These are phyloP conservation scores for Aricia artaxerxes DNA, from an alignment of 2,888 invertebrate species.

Conservation along the genomic window DNA sequence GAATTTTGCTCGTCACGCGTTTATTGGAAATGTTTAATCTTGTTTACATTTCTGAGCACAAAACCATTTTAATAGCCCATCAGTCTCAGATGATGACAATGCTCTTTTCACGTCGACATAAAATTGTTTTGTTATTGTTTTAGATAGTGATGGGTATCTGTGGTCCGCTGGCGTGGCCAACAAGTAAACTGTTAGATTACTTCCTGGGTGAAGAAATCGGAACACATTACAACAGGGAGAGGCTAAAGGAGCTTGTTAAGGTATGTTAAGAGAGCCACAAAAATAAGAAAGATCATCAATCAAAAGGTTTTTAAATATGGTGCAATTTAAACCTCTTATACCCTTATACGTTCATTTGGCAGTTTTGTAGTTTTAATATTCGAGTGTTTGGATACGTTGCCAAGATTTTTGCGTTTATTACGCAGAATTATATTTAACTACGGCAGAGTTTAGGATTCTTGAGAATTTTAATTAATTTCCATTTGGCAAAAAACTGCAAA, in stretches of 20 bases:
- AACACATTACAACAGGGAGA: slow-evolving; percentile 96
- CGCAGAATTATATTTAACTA: slow-evolving; percentile 26
- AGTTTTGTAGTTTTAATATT: slow-evolving; percentile 15
- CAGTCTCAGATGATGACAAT: neutral
- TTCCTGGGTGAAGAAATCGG: slow-evolving; percentile 98
- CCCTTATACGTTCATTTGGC: neutral
- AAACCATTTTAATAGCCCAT: neutral
- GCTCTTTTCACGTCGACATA: neutral
- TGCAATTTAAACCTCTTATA: slow-evolving; percentile 5
- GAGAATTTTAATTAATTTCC: neutral
- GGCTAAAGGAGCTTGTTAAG: slow-evolving; percentile 96
- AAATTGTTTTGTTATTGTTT: slow-evolving; percentile 82
- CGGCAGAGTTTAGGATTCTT: neutral
- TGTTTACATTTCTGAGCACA: neutral
- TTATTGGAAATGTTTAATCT: neutral
- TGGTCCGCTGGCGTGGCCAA: slow-evolving; percentile 95
- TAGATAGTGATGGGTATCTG: slow-evolving; percentile 95
- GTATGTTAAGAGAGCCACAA: slow-evolving; percentile 65
- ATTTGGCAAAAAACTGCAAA: neutral
- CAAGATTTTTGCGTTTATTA: slow-evolving; percentile 29
- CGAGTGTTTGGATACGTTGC: slow-evolving; percentile 13
- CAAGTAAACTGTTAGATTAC: slow-evolving; percentile 93
- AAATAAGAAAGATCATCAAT: neutral
- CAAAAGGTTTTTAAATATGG: neutral
- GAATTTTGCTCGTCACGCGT: neutral